These are phyloP conservation scores for Propithecus coquereli DNA, from an alignment of 2,113 vertebrate genomes.

Conservation along the genomic window DNA sequence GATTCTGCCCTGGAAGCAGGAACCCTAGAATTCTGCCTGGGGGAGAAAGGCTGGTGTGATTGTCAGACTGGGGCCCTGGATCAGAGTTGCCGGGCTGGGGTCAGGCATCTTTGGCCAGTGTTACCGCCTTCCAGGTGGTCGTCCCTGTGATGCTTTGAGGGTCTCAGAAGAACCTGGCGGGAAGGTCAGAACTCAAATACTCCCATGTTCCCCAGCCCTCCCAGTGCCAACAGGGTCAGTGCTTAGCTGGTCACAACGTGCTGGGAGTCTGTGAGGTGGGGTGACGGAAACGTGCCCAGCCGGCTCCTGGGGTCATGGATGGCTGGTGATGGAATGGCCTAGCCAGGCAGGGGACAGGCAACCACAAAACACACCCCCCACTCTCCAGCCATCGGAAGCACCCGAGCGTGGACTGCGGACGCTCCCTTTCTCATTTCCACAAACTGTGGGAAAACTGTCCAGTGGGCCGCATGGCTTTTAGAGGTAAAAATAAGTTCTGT, in stretches of 20 bases:
- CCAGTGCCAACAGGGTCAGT: background rate
- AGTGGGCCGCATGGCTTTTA: background rate
- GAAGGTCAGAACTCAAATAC: background rate
- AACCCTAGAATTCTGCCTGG: background rate
- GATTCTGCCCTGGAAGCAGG: background rate
- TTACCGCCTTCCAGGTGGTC: background rate
- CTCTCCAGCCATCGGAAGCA: slow-evolving; percentile 22
- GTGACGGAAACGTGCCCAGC: slow-evolving; percentile 61
- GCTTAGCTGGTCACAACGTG: slow-evolving; percentile 40
- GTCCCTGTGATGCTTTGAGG: background rate
- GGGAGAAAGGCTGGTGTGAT: background rate
- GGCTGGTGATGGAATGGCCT: slow-evolving; percentile 67
- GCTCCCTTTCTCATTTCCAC: slow-evolving; percentile 36
- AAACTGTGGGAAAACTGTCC: slow-evolving; percentile 49
- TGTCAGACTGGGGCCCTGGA: background rate
- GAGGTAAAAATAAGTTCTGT: background rate
- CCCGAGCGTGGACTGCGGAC: background rate
- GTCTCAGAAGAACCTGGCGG: background rate
- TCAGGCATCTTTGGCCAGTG: background rate
- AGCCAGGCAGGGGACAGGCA: slow-evolving; percentile 49
- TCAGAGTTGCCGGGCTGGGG: background rate
- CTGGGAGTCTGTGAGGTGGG: background rate
- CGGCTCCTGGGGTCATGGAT: slow-evolving; percentile 58
- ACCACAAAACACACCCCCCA: background rate
- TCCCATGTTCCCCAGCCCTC: background rate